phyloP scores from a whole-genome alignment of 1,140 invertebrate genomes.

The Homarus americanus region DNA sequence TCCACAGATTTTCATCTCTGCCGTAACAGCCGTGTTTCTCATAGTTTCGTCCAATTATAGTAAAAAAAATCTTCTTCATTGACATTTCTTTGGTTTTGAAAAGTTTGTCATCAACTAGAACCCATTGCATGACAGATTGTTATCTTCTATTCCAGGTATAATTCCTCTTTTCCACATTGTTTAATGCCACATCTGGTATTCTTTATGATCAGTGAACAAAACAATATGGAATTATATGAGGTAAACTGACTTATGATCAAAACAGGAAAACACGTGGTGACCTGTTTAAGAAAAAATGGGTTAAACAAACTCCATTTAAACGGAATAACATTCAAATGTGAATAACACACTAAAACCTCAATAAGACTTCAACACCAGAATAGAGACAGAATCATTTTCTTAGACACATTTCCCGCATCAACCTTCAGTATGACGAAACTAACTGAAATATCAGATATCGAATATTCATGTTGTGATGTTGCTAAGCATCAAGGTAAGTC shows the following conservation, averaged over 20 bases:
- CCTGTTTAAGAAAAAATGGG: conserved; percentile 26
- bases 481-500: neutral
- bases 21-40: conserved; percentile 27
- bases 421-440: neutral
- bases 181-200: too few species aligned
- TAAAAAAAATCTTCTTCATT: too few species aligned
- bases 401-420: neutral
- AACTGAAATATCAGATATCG: neutral
- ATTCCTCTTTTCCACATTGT: too few species aligned
- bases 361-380: neutral
- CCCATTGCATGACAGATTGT: too few species aligned
- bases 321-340: neutral
- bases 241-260: conserved; percentile 49
- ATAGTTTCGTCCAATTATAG: conserved; percentile 42
- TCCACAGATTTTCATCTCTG: too few species aligned
- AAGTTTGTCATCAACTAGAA: too few species aligned
- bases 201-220: conserved; percentile 14
- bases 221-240: conserved; percentile 1
- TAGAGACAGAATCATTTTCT: neutral
- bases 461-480: neutral
- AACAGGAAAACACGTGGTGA: conserved; percentile 56
- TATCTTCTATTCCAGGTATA: too few species aligned
- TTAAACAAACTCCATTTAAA: neutral
- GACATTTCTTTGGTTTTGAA: too few species aligned
- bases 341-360: neutral